These are phyloP conservation scores for Ypsolopha sequella DNA, from an alignment of 2,888 invertebrate species.

Conservation along the genomic window DNA sequence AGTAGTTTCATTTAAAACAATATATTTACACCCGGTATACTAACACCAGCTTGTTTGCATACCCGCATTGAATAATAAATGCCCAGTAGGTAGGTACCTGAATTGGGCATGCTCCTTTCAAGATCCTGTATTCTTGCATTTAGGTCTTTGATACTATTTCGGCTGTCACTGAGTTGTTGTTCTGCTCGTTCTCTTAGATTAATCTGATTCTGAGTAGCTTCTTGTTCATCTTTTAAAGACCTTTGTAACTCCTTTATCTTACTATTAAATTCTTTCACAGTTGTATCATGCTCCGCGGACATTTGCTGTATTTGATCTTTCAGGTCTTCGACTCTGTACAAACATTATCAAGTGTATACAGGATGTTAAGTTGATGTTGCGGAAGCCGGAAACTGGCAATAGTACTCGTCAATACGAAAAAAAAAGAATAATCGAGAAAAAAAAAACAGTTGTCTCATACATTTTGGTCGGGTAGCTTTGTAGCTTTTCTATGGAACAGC, in stretches of 20 bases:
- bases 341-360: no score
- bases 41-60: no score
- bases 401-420: no score
- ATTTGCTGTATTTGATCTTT: slow-evolving; percentile 43
- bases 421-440: no score
- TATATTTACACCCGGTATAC: no score
- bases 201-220: slow-evolving; percentile 24
- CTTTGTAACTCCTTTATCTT: slow-evolving; percentile 36
- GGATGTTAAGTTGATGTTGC: no score
- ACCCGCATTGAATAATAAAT: no score
- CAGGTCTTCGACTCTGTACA: slow-evolving; percentile 33
- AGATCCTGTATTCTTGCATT: slow-evolving; percentile 38
- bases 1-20: no score
- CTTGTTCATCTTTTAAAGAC: slow-evolving; percentile 31
- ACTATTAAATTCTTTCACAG: slow-evolving; percentile 31
- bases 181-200: slow-evolving; percentile 29
- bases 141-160: slow-evolving; percentile 32
- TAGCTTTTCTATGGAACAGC: no score
- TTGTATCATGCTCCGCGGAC: slow-evolving; percentile 30
- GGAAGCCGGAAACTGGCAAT: no score
- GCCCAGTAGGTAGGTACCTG: slow-evolving; percentile 28
- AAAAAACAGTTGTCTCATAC: no score
- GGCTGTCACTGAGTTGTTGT: slow-evolving; percentile 26
- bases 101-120: slow-evolving; percentile 41
- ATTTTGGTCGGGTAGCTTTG: no score